Evolutionary conservation across 2,797 vertebrate genomes (phyloP), one percentile per base, ranked within the genome.

Genomic region (Salarias fasciatus): DNA sequence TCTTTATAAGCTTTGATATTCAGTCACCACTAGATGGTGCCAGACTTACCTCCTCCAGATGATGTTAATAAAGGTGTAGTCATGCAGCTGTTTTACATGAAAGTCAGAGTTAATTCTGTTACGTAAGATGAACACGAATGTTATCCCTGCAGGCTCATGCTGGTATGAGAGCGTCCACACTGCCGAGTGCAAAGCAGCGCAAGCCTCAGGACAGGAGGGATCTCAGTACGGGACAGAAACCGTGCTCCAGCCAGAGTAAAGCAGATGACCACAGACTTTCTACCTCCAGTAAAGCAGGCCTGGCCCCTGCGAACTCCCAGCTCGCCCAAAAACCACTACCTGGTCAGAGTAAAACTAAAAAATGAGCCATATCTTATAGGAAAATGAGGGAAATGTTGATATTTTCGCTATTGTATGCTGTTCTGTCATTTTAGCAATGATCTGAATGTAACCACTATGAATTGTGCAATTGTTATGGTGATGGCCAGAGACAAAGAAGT

Each of bases 11-110:
- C 5, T 47, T 45, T 69, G 11, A 42, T 36, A 12, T 50, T 35
- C 4, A 69, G 3, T 48, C 11, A 70, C 91, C 93, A 93, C 90
- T 91, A 94, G 93, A 91, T 94, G 93, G 93, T 75, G 91, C 88
- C 91, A 94, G 60, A 89, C 83, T 86, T 55, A 84, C 66, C 89
- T 72, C 13, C 48, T 71, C 72, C 30, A 64, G 33, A 43, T 49
- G 31, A 62, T 28, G 33, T 33, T 41, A 3, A 52, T 45, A 47
- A 57, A 84, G 33, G 67, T 66, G 53, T 45, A 53, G 18, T 41
- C 42, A 54, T 61, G 60, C 74, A 74, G 53, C 44, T 70, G 56
- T 74, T 77, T 76, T 62, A 77, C 47, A 83, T 72, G 50, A 75
- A 68, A 52, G 30, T 65, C 35, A 50, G 54, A 38, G 50, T 79